Percentiles rank a stretch among this genome's conserved stretches.
Evolutionary conservation across 37 sponge, comb jelly and placozoan genomes (phyloP).

Genomic region (Dysidea cf. avara): DNA sequence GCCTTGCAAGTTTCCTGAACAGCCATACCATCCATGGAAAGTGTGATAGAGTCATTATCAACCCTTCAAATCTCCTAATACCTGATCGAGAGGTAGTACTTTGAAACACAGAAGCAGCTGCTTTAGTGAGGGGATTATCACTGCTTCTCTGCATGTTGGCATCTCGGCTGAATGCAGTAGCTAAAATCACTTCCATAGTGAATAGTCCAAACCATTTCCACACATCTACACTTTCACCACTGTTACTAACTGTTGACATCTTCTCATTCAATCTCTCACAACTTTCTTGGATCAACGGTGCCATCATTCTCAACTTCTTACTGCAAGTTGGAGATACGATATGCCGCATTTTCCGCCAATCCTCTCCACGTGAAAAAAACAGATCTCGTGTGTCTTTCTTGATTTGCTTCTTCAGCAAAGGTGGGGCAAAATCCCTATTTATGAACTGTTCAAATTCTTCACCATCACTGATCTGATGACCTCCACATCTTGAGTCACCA

Average conservation of each 20-base stretch:
- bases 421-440: too few species aligned
- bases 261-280: too few species aligned
- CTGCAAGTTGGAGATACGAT: slow-evolving; percentile 61
- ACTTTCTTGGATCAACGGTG: slow-evolving; percentile 58
- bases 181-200: slow-evolving; percentile 72
- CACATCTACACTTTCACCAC: slow-evolving; percentile 33
- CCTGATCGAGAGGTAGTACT: too few species aligned
- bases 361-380: slow-evolving; percentile 37
- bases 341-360: slow-evolving; percentile 42
- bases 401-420: too few species aligned
- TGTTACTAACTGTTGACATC: slow-evolving; percentile 32
- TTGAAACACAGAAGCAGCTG: slow-evolving; percentile 6
- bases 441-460: slow-evolving; percentile 41
- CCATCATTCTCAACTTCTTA: slow-evolving; percentile 70
- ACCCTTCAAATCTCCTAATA: too few species aligned
- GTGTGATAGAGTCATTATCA: too few species aligned
- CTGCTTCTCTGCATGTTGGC: slow-evolving; percentile 48
- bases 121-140: slow-evolving; percentile 48
- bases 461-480: slow-evolving; percentile 46
- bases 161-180: too few species aligned
- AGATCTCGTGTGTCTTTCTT: slow-evolving; percentile 14
- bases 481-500: slow-evolving; percentile 51
- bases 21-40: neutral
- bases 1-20: neutral
- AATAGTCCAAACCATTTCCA: slow-evolving; percentile 30